phyloP scores from a whole-genome alignment of 2,797 vertebrate species.

The Lithobates sylvaticus region DNA sequence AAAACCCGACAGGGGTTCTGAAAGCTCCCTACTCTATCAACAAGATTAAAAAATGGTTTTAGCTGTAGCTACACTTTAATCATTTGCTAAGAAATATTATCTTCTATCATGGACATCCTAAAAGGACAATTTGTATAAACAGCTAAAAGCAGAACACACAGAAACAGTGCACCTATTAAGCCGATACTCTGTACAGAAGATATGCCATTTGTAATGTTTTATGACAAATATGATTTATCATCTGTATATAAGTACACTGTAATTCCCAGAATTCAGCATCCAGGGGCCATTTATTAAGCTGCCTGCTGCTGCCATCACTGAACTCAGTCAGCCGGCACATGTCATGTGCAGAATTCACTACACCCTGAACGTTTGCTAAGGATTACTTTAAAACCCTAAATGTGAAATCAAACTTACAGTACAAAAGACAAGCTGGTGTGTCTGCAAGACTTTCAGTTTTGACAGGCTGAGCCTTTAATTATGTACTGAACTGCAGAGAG shows the following conservation, averaged over 20 bases:
- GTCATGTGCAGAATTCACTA: not conserved
- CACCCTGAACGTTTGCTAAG: not conserved
- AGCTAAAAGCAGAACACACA: not conserved
- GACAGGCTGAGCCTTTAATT: conserved; percentile 34
- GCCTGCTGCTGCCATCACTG: not conserved
- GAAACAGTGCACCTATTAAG: not conserved
- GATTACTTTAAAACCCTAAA: not conserved
- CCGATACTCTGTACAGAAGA: not conserved
- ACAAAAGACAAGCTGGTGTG: conserved; percentile 24
- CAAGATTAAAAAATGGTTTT: no score
- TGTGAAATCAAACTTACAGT: conserved; percentile 1
- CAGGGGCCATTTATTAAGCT: not conserved
- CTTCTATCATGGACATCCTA: no score
- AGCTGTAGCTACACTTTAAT: no score
- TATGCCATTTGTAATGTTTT: not conserved
- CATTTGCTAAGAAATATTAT: no score
- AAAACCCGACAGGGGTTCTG: no score
- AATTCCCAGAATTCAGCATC: not conserved
- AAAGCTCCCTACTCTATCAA: no score
- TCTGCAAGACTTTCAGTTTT: conserved; percentile 21
- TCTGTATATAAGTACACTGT: not conserved
- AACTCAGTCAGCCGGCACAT: not conserved
- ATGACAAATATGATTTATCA: not conserved
- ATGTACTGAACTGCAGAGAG: conserved; percentile 23
- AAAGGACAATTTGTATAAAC: no score